Percentiles rank a stretch among this genome's conserved stretches.
Evolutionary conservation across 35 echinoderm and acorn worm species (phyloP).

Genomic region (Stichopus chloronotus): DNA sequence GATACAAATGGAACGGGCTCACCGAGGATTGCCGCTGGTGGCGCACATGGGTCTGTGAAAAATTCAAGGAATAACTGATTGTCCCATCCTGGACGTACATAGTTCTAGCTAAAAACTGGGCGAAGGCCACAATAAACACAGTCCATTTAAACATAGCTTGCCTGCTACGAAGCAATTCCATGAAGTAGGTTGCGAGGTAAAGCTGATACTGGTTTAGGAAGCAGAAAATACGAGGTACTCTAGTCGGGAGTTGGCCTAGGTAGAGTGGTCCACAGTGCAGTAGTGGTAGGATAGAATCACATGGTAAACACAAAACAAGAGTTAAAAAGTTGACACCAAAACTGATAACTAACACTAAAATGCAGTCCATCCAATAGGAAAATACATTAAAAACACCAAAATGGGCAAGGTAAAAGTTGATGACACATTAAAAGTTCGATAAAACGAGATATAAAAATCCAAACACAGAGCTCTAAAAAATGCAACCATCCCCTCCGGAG

Average conservation of each 20-base stretch:
- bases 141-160: background rate
- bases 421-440: background rate
- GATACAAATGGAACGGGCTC: slow-evolving; percentile 20
- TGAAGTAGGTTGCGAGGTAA: background rate
- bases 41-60: background rate
- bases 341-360: background rate
- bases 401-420: background rate
- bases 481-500: slow-evolving; percentile 1
- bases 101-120: background rate
- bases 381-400: background rate
- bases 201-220: background rate
- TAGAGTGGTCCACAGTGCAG: background rate
- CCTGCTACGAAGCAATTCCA: background rate
- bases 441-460: background rate
- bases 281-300: background rate
- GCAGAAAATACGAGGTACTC: background rate
- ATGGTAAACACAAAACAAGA: background rate
- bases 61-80: background rate
- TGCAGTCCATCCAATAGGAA: background rate
- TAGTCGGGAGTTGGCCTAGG: background rate
- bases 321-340: slow-evolving; percentile 2
- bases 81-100: background rate
- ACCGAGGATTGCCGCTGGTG: background rate
- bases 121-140: background rate
- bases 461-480: background rate